These are phyloP conservation scores for Gadus chalcogrammus DNA, from an alignment of 2,113 vertebrate genomes.

Conservation along the genomic window DNA sequence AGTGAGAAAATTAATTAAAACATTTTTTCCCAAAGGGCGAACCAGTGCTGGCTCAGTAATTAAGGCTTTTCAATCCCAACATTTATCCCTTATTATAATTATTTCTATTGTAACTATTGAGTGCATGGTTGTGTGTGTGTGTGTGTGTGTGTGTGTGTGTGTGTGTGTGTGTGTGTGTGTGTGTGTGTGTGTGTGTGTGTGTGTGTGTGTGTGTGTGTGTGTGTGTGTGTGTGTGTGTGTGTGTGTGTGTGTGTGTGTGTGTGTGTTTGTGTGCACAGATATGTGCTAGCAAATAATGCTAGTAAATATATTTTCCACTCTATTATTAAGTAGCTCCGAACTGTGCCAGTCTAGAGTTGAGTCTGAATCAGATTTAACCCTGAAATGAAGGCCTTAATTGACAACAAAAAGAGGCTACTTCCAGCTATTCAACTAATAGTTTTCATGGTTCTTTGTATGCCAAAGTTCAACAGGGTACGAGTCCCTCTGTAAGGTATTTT, in stretches of 20 bases:
- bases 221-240: too few species aligned
- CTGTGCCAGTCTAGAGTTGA: too few species aligned
- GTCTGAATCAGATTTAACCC: too few species aligned
- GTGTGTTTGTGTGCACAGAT: not conserved
- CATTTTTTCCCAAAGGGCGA: constrained; percentile 62
- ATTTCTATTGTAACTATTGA: constrained; percentile 53
- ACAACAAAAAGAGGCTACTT: too few species aligned
- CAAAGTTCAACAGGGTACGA: too few species aligned
- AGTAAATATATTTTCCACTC: not conserved
- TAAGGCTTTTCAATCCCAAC: constrained; percentile 63
- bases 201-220: too few species aligned
- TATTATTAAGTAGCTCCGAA: not conserved
- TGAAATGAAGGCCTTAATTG: too few species aligned
- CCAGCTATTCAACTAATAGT: too few species aligned
- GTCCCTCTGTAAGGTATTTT: too few species aligned
- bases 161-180: constrained; percentile 9
- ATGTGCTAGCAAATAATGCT: not conserved
- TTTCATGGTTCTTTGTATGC: too few species aligned
- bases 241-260: too few species aligned
- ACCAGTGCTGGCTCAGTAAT: constrained; percentile 53
- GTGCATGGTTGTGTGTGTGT: constrained; percentile 29
- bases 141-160: not conserved
- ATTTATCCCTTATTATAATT: constrained; percentile 62
- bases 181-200: too few species aligned
- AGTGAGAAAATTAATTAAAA: constrained; percentile 67